phyloP scores from a whole-genome alignment of 2,113 vertebrate species.

The Lasiurus cinereus region DNA sequence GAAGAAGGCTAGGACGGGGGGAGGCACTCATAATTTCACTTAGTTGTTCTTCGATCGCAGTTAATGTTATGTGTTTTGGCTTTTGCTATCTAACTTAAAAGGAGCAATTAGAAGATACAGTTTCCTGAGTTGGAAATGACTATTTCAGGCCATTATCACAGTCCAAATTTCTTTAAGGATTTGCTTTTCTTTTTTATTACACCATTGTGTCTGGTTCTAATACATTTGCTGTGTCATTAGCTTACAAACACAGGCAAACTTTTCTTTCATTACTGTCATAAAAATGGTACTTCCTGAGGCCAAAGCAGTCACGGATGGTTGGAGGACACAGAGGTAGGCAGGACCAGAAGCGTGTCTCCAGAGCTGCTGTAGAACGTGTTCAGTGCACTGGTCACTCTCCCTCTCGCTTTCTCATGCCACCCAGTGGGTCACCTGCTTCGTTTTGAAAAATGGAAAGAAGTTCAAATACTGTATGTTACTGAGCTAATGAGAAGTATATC shows the following conservation, averaged over 20 bases:
- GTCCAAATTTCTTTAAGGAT: conserved; percentile 57
- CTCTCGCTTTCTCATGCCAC: neutral
- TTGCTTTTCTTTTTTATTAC: conserved; percentile 61
- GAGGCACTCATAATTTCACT: neutral
- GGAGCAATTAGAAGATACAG: neutral
- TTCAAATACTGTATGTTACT: neutral
- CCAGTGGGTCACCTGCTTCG: neutral
- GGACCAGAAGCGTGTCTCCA: neutral
- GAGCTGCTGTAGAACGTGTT: neutral
- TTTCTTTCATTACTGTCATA: conserved; percentile 51
- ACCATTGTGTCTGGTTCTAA: conserved; percentile 43
- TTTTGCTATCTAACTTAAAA: neutral
- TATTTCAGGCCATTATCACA: conserved; percentile 50
- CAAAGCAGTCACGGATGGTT: neutral
- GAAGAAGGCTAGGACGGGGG: neutral
- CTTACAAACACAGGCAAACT: conserved; percentile 10
- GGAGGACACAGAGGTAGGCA: neutral
- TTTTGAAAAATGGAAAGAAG: conserved; percentile 24
- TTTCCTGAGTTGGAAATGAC: conserved; percentile 43
- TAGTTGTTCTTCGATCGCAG: neutral
- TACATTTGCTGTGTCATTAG: conserved; percentile 39
- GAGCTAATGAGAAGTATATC: neutral
- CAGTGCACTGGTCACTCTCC: neutral
- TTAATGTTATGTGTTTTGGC: conserved; percentile 14
- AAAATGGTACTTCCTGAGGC: conserved; percentile 26